Conservation (phyloP, 2,888 invertebrate genomes). For the Polia nebulosa region DNA sequence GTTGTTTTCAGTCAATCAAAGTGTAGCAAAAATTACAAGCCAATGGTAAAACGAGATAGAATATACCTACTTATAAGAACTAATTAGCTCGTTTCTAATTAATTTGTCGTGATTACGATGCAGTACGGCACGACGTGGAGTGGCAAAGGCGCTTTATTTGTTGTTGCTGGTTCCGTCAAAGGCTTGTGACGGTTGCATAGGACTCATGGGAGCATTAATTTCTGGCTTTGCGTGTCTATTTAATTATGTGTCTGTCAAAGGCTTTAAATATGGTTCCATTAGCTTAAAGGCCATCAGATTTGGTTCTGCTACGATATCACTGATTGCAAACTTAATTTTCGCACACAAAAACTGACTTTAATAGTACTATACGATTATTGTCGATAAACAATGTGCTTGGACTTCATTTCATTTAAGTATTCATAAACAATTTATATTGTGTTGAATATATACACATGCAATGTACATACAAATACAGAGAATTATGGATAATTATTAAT, state of each 20-base stretch:
- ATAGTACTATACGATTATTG: too few species aligned
- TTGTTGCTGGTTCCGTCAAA: conserved; percentile 11
- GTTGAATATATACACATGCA: too few species aligned
- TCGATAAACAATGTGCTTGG: background rate
- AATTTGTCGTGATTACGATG: background rate
- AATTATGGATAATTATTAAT: too few species aligned
- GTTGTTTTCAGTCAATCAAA: conserved; percentile 1
- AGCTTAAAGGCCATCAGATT: background rate
- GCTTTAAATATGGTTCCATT: background rate
- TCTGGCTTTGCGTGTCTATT: background rate
- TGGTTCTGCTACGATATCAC: background rate
- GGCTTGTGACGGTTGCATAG: background rate
- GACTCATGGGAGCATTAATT: background rate
- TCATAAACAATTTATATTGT: too few species aligned
- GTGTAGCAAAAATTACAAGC: background rate
- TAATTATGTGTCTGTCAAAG: background rate
- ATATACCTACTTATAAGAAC: conserved; percentile 2
- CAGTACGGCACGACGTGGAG: background rate
- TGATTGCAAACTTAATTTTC: background rate
- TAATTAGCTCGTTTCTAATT: conserved; percentile 19
- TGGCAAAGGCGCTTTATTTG: conserved; percentile 7
- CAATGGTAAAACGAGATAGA: background rate
- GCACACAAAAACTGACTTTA: background rate
- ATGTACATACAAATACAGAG: too few species aligned
- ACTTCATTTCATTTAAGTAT: too few species aligned